Base-by-base conservation (phyloP, 2,888 invertebrate species). In the Megastigmus dorsalis region DNA sequence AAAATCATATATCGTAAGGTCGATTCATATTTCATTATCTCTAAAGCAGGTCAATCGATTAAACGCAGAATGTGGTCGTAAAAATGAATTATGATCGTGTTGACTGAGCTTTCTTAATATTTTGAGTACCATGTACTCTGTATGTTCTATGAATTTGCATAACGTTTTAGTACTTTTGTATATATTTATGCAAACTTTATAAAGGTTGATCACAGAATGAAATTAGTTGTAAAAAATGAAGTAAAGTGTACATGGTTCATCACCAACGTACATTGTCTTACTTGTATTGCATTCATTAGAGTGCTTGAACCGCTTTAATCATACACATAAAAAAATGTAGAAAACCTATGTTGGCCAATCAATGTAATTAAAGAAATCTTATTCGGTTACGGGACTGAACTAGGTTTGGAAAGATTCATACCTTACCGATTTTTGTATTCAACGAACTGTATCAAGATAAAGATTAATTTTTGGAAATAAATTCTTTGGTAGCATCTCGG, bases 51-150 rank as follows among this genome's bases (percentile, higher is more conserved):
- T 62, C 67, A 55, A 55, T 74, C 41, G 36, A 41, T 41, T 45
- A 6, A 57, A 38, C 9, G 15, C 30, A 3, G 41, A 20, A 26
- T 38, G 54, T 15, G 15, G 54, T 62, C 26, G 66, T 30, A 52
- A 6, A 63, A 28, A 13, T 36, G 30, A 38, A 71, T 63, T 59
- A 15, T 23, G 18, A 55, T 62, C 48, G 48, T 23, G 43, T 68
- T 68, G 68, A 74, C 57, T 23, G 3, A 45, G 33, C 48, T 26
- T 57, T 9, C 18, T 59, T 41, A 28, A 54, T 62, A 65, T 77
- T 77, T 81, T 78, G 81, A 82, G 82, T 83, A 79, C 82, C 74
- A 76, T 83, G 82, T 82, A 83, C 82, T 82, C 79, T 63, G 26
- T 13, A 15, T 52, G 54, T 54, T 48, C 20, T 54, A 67, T 54